Conservation (phyloP, 2,888 invertebrate species). For the Bombyx huttoni region DNA sequence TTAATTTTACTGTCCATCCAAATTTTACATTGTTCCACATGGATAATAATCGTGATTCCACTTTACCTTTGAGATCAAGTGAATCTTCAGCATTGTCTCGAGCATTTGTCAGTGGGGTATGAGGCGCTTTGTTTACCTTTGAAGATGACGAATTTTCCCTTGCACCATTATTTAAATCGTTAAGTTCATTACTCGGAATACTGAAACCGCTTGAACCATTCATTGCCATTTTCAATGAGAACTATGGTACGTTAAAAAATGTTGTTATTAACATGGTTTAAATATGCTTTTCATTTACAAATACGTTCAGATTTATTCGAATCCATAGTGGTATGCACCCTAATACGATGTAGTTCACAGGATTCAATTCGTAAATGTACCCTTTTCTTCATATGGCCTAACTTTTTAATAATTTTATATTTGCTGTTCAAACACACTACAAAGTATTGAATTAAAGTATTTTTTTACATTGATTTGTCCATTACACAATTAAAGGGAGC, state of each 20-base stretch:
- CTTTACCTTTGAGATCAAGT: conserved; percentile 78
- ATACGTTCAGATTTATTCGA: no score
- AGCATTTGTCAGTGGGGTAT: conserved; percentile 30
- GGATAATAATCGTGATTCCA: conserved; percentile 86
- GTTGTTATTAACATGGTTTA: not conserved
- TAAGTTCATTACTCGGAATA: conserved; percentile 30
- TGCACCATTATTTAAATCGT: conserved; percentile 26
- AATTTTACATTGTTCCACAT: conserved; percentile 96
- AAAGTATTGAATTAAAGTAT: no score
- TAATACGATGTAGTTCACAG: no score
- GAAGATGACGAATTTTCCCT: conserved; percentile 25
- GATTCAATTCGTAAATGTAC: no score
- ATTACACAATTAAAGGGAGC: no score
- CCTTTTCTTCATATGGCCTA: no score
- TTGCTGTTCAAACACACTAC: no score
- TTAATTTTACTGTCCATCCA: conserved; percentile 86
- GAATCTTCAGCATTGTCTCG: conserved; percentile 52
- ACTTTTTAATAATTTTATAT: no score
- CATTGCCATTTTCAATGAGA: conserved; percentile 20
- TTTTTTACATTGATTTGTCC: no score
- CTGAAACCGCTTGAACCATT: conserved; percentile 39
- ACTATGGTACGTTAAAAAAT: not conserved
- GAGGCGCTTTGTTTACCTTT: conserved; percentile 26
- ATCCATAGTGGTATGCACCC: no score
- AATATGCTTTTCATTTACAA: no score